These are phyloP conservation scores for Ceyx margarethae DNA, from an alignment of 2,113 vertebrate species.

Conservation along the genomic window DNA sequence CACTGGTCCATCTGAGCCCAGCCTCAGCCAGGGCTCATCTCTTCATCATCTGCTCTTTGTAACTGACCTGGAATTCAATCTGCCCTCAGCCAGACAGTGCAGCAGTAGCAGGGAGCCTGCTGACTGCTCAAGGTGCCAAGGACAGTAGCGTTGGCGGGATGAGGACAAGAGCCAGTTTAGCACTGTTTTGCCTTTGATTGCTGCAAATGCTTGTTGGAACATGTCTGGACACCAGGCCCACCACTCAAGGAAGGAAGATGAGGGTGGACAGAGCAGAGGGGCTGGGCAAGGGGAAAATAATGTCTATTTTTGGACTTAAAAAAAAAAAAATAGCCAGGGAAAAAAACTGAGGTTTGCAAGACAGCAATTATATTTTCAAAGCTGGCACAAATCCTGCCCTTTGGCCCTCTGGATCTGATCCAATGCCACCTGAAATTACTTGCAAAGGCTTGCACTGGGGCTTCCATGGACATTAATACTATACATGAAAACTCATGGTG, in stretches of 20 bases:
- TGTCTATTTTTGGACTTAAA: neutral
- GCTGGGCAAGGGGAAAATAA: neutral
- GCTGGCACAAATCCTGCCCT: neutral
- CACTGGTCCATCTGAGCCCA: accelerated
- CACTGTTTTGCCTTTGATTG: neutral
- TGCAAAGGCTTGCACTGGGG: neutral
- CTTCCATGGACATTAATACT: neutral
- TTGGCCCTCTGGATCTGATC: neutral
- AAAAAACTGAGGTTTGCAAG: neutral
- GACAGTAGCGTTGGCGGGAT: neutral
- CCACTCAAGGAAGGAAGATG: neutral
- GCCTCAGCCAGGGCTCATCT: neutral
- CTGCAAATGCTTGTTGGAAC: neutral
- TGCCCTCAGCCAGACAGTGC: accelerated
- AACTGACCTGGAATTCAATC: neutral
- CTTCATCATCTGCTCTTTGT: neutral
- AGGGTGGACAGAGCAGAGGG: neutral
- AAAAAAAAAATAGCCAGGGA: neutral
- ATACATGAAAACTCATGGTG: neutral
- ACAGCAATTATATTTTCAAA: neutral
- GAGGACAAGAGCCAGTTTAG: neutral
- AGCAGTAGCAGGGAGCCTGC: neutral
- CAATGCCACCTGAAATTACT: neutral
- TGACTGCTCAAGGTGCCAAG: neutral
- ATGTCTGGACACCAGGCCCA: accelerated